Base-by-base conservation (phyloP, 2,113 vertebrate genomes). In the Forbesichthys agassizii region DNA sequence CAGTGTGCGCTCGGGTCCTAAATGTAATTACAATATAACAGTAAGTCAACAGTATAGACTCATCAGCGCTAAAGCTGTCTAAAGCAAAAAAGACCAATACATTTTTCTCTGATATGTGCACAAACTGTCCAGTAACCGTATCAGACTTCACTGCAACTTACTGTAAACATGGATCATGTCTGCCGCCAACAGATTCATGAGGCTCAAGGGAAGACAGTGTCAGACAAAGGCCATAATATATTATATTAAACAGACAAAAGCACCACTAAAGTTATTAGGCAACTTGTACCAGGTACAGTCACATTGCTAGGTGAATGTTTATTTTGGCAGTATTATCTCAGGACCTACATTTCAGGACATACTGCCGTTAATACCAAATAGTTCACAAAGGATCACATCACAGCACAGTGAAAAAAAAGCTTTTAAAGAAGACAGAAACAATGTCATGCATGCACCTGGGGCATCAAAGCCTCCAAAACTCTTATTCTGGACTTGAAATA, bases 401-500 rank as follows among this genome's bases (percentile, higher is more conserved):
- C 63, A 62, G 67, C 51, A 10, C 60, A 64, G 55, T 58, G 70
- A 8, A 42, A 73, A 84, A 70, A 70, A 58, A 72, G 57, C 66
- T 74, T 67, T 80, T 69, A 68, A 66, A 78, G 55, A 64, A 74
- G 71, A 83, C 66, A 73, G 75, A 82, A 88, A 76, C 72, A 80
- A 73, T 69, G 73, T 75, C 68, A 84, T 51, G 12, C 42, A 70
- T 83, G 85, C 90, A 89, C 85, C 89, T 90, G 86, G 84, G 65
- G 68, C 75, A 86, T 89, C 80, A 87, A 88, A 90, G 87, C 66
- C 77, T 42, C 52, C 61, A 59, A 71, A 82, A 78, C 73, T 68
- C 71, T 69, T 79, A 79, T 85, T 89, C 71, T 72, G 71, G 74
- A 76, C 65, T 73, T 87, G 87, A 90, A 90, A 89, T 82, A 86